Percentiles rank a stretch among this genome's conserved stretches.
phyloP scores from a whole-genome alignment of 2,888 invertebrate species.

The Lucinisca nassula region DNA sequence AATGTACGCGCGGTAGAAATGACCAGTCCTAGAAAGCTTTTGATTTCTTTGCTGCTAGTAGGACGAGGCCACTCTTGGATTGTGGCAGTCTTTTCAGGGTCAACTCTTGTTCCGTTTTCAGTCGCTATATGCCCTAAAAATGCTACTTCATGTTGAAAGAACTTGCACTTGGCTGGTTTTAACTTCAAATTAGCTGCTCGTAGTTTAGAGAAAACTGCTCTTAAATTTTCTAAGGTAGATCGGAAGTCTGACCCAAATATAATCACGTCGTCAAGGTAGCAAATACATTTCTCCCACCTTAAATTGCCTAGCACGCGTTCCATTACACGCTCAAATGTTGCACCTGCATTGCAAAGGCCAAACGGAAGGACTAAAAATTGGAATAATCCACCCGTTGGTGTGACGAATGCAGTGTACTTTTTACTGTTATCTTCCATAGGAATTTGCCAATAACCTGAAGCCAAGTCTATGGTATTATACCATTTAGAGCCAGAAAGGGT shows the following conservation, averaged over 20 bases:
- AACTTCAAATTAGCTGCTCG: slow-evolving; percentile 25
- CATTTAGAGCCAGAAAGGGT: neutral
- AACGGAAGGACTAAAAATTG: neutral
- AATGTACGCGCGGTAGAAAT: slow-evolving; percentile 34
- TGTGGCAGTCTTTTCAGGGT: slow-evolving; percentile 18
- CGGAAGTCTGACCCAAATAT: slow-evolving; percentile 14
- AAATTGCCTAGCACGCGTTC: neutral
- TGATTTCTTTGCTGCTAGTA: neutral
- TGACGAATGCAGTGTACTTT: neutral
- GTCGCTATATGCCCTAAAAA: slow-evolving; percentile 34
- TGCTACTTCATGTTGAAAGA: slow-evolving; percentile 24
- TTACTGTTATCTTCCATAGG: neutral
- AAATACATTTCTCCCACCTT: slow-evolving; percentile 21
- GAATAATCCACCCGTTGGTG: neutral
- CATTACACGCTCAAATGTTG: neutral
- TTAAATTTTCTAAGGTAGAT: slow-evolving; percentile 14
- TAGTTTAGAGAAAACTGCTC: neutral
- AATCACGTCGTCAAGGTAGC: slow-evolving; percentile 39
- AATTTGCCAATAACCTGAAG: neutral
- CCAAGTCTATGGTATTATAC: neutral
- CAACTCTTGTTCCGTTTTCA: slow-evolving; percentile 5
- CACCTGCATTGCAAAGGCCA: neutral
- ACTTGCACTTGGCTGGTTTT: slow-evolving; percentile 24
- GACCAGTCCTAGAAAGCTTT: slow-evolving; percentile 30
- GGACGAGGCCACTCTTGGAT: slow-evolving; percentile 18